phyloP scores from a whole-genome alignment of 2,888 invertebrate genomes.

The Rhamnusium bicolor region DNA sequence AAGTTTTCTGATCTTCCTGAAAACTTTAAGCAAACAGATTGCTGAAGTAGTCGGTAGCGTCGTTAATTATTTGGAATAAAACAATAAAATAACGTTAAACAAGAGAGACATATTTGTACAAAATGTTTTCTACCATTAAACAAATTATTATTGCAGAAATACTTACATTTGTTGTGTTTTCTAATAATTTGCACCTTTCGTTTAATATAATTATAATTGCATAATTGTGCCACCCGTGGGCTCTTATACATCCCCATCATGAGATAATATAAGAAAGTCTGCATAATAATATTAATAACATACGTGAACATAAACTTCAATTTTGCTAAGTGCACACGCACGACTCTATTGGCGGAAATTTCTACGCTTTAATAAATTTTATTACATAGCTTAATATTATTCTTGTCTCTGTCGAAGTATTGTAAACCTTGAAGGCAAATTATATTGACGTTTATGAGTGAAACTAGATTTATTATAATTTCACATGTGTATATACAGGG shows the following conservation, averaged over 20 bases:
- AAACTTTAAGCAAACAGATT: too few species aligned
- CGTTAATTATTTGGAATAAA: too few species aligned
- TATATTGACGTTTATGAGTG: constrained; percentile 36
- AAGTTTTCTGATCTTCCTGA: too few species aligned
- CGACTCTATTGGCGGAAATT: constrained; percentile 38
- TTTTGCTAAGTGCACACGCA: constrained; percentile 34
- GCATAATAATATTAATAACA: constrained; percentile 36
- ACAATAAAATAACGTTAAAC: background rate
- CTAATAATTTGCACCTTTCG: constrained; percentile 39
- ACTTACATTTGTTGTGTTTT: constrained; percentile 27
- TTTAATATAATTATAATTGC: constrained; percentile 44
- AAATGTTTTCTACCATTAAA: constrained; percentile 11
- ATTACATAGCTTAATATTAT: constrained; percentile 37
- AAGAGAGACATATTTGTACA: background rate
- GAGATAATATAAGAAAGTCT: constrained; percentile 44
- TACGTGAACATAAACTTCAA: constrained; percentile 24
- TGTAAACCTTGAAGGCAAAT: constrained; percentile 33
- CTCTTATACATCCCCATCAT: constrained; percentile 38
- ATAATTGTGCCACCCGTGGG: constrained; percentile 38
- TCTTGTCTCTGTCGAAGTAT: constrained; percentile 28
- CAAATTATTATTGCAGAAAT: constrained; percentile 17
- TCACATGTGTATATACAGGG: too few species aligned
- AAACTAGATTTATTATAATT: constrained; percentile 30
- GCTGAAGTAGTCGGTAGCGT: too few species aligned
- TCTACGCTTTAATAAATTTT: constrained; percentile 42